Base-by-base conservation (phyloP, 1,140 invertebrate species). In the Sminthurides bifidus region DNA sequence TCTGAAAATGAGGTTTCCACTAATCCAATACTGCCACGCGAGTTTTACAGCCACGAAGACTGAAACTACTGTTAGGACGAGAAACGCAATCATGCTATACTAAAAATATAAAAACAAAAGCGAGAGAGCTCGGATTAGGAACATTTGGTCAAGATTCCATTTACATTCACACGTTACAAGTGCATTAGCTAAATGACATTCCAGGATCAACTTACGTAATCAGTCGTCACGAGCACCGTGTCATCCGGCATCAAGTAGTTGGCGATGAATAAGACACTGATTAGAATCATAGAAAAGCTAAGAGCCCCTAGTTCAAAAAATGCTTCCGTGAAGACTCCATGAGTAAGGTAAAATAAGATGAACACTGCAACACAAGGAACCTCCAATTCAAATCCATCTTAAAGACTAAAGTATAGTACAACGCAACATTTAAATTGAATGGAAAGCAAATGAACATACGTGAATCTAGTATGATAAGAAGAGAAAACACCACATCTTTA, bases 311-410 rank as follows among this genome's bases (percentile, higher is more conserved):
- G 54, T 44, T 64, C 59, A 43, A 64, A 61, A 14, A 57, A 57
- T 31, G 61, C 59, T 24, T 64, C 63, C 52, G 57, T 60, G 21
- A 61, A 61, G 19, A 64, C 46, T 45, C 63, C 63, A 59, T 64
- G 63, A 30, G 58, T 41, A 4, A 64, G 45, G 33, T 64, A 64
- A 37, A 56, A 59, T 21, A 35, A 1, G n/a, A 56, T 44, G 44
- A 64, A 64, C 12, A 49, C 63, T 64, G 44, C 3, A 41, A 40
- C 30, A 40, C n/a, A n/a, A n/a, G n/a, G n/a, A n/a, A n/a, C n/a
- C n/a, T n/a, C n/a, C n/a, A n/a, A n/a, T n/a, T n/a, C n/a, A n/a
- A n/a, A n/a, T n/a, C n/a, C n/a, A n/a, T n/a, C n/a, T n/a, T n/a
- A n/a, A n/a, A n/a, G n/a, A n/a, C n/a, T n/a, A n/a, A n/a, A n/a